Conservation (phyloP, 2,113 vertebrate species). For the Seriola rivoliana region DNA sequence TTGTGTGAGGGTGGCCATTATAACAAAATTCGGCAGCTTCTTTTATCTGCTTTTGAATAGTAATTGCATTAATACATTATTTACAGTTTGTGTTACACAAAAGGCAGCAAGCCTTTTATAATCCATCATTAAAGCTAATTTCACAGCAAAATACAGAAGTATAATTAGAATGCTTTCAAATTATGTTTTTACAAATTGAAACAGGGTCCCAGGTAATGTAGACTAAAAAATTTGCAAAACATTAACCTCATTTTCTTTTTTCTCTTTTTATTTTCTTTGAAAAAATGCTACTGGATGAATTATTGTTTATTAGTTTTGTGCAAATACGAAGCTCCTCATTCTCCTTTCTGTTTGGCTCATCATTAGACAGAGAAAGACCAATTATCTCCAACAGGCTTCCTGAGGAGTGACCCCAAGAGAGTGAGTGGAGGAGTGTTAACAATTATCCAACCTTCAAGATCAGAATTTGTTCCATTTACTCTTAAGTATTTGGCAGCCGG, state of each 20-base stretch:
- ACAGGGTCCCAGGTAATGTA: background rate
- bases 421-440: slow-evolving; percentile 39
- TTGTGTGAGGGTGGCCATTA: slow-evolving; percentile 12
- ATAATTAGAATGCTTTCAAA: slow-evolving; percentile 12
- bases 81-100: slow-evolving; percentile 10
- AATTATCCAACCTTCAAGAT: slow-evolving; percentile 60
- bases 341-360: slow-evolving; percentile 33
- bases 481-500: slow-evolving; percentile 38
- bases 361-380: slow-evolving; percentile 61
- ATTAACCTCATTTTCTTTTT: background rate
- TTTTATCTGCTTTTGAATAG: slow-evolving; percentile 20
- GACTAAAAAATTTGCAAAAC: background rate
- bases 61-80: slow-evolving; percentile 23
- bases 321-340: slow-evolving; percentile 12
- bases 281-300: slow-evolving; percentile 14
- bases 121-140: slow-evolving; percentile 14
- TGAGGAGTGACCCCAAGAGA: slow-evolving; percentile 60
- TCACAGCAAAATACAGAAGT: background rate
- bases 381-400: slow-evolving; percentile 68
- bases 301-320: slow-evolving; percentile 23
- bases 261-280: background rate
- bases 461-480: slow-evolving; percentile 64
- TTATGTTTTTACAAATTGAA: slow-evolving; percentile 18
- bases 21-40: background rate
- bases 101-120: background rate